Conservation (phyloP, 1,140 invertebrate species). For the Drosophila azteca region DNA sequence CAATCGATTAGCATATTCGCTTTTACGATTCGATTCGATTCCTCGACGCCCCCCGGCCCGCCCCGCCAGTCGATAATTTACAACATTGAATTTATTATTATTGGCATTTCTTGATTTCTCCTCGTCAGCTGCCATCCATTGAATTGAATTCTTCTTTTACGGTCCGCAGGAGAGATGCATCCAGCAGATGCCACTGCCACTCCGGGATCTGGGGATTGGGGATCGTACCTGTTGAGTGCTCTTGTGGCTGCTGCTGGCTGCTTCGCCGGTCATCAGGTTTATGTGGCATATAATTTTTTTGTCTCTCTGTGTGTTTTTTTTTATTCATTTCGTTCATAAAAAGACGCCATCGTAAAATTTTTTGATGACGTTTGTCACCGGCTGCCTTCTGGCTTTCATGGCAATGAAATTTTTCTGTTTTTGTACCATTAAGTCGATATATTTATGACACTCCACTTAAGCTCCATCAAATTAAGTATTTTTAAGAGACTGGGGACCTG, state of each 20-base stretch:
- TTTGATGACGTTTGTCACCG: constrained; percentile 76
- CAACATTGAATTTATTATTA: constrained; percentile 73
- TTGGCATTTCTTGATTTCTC: constrained; percentile 73
- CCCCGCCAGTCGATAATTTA: constrained; percentile 53
- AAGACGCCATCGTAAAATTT: constrained; percentile 62
- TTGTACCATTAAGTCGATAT: constrained; percentile 46
- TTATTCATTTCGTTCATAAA: constrained; percentile 66
- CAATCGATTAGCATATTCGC: constrained; percentile 79
- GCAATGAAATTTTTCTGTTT: constrained; percentile 24
- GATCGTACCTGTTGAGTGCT: constrained; percentile 46
- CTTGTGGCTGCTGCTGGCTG: constrained; percentile 16
- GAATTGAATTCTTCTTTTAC: constrained; percentile 29
- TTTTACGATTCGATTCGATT: constrained; percentile 52
- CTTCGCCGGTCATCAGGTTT: constrained; percentile 69
- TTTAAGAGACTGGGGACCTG: constrained; percentile 17
- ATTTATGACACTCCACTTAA: constrained; percentile 53
- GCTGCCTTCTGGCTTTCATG: constrained; percentile 36
- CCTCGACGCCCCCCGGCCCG: too few relatives aligned
- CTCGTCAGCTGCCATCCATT: constrained; percentile 55
- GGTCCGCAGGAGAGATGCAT: neutral
- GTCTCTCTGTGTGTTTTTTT: constrained; percentile 40
- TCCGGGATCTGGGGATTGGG: constrained; percentile 19
- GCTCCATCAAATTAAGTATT: constrained; percentile 38
- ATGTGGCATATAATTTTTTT: constrained; percentile 74
- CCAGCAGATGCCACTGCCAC: constrained; percentile 30